Evolutionary conservation across 64 coral and sea anemone genomes (phyloP).

Genomic region (Cladopsammia gracilis): DNA sequence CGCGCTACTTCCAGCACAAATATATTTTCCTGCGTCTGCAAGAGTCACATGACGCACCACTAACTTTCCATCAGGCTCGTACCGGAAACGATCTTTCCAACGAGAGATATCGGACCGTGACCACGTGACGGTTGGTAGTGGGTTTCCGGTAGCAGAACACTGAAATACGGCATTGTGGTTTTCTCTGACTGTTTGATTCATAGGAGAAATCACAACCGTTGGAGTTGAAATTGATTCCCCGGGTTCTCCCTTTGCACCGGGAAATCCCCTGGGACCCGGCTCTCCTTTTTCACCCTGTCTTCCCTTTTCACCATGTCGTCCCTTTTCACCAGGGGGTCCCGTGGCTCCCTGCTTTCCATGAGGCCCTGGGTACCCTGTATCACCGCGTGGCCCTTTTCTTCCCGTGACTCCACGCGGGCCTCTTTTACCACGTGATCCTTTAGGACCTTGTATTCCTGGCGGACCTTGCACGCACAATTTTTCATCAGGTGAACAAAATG

Average conservation of each 20-base stretch:
- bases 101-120: not conserved
- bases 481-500: not conserved
- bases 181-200: slow-evolving; percentile 7
- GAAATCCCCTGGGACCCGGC: slow-evolving; percentile 13
- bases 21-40: not conserved
- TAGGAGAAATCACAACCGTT: slow-evolving; percentile 4
- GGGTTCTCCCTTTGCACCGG: slow-evolving; percentile 32
- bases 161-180: slow-evolving; percentile 13
- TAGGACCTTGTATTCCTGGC: slow-evolving; percentile 34
- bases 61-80: not conserved
- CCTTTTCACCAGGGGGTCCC: slow-evolving; percentile 8
- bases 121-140: not conserved
- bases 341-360: slow-evolving; percentile 2
- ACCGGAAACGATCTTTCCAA: not conserved
- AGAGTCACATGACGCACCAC: not conserved
- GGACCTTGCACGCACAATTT: slow-evolving; percentile 9
- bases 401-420: slow-evolving; percentile 26
- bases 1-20: not conserved
- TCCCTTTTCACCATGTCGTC: slow-evolving; percentile 14
- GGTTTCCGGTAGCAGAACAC: not conserved
- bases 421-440: slow-evolving; percentile 19
- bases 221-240: slow-evolving; percentile 4
- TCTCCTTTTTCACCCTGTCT: not conserved
- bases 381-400: slow-evolving; percentile 6
- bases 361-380: slow-evolving; percentile 2